Percentiles rank a stretch among this genome's conserved stretches.
Evolutionary conservation across 2,797 vertebrate genomes (phyloP).

Genomic region (Hydrophis major): DNA sequence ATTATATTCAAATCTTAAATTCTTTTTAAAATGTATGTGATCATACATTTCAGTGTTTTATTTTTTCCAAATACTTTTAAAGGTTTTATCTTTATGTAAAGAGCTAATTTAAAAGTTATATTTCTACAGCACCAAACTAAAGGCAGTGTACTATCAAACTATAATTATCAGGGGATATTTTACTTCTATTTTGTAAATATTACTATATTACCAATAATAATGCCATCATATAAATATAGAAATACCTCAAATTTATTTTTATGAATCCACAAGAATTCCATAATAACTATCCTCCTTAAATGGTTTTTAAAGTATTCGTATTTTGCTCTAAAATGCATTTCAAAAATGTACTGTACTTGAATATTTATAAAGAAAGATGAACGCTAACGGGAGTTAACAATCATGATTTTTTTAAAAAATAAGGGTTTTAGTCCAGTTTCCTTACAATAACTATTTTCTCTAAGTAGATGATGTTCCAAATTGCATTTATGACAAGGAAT

Average conservation of each 20-base stretch:
- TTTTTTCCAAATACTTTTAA: conserved; percentile 45
- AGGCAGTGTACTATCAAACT: conserved; percentile 7
- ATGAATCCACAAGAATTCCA: not conserved
- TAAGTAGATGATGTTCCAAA: not conserved
- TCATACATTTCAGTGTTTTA: conserved; percentile 52
- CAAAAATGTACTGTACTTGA: not conserved
- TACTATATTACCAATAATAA: conserved; percentile 1
- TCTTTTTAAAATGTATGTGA: conserved; percentile 54
- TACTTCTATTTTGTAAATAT: conserved; percentile 34
- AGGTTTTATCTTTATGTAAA: conserved; percentile 55
- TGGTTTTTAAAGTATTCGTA: not conserved
- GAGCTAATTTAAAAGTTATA: conserved; percentile 46
- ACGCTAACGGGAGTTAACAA: not conserved
- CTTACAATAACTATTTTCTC: conserved; percentile 5
- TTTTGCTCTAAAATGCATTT: not conserved
- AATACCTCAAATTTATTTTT: not conserved
- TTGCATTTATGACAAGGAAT: not conserved
- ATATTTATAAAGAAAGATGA: not conserved
- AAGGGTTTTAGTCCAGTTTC: conserved; percentile 17
- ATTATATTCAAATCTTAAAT: conserved; percentile 62
- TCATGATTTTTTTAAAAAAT: conserved; percentile 15
- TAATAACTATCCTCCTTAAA: not conserved
- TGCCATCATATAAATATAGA: not conserved
- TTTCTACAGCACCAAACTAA: conserved; percentile 41
- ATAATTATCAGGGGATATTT: not conserved